Percentiles rank a stretch among this genome's conserved stretches.
Evolutionary conservation across 1,140 invertebrate species (phyloP).

Genomic region (Drosophila rhopaloa): DNA sequence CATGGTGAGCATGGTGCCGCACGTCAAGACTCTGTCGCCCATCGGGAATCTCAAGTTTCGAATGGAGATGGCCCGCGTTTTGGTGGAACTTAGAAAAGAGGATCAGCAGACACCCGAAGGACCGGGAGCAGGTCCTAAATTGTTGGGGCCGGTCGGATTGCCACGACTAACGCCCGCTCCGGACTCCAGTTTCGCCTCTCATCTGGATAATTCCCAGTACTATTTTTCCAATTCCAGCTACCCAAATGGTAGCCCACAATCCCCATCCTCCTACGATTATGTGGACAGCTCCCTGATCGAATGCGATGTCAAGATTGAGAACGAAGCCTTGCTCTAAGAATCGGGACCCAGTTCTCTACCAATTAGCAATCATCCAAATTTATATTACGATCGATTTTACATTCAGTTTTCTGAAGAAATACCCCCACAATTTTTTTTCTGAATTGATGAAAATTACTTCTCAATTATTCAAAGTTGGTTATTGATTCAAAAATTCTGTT

Average conservation of each 20-base stretch:
- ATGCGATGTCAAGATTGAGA: constrained; percentile 74
- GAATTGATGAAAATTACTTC: background rate
- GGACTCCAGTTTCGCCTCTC: background rate
- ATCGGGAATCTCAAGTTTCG: constrained; percentile 65
- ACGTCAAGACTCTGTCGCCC: constrained; percentile 59
- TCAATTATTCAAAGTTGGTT: background rate
- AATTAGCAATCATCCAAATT: constrained; percentile 37
- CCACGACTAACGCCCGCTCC: constrained; percentile 46
- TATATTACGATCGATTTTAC: constrained; percentile 18
- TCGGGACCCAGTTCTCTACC: background rate
- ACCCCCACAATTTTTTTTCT: background rate
- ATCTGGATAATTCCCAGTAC: background rate
- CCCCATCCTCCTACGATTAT: constrained; percentile 15
- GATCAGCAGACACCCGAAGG: constrained; percentile 16
- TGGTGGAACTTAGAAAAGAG: constrained; percentile 59
- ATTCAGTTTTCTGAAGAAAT: background rate
- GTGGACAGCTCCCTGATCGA: constrained; percentile 55
- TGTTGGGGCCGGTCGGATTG: background rate
- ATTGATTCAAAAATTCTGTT: background rate
- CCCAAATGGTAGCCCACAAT: background rate
- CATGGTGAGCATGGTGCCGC: constrained; percentile 62
- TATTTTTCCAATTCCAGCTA: constrained; percentile 10
- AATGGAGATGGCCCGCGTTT: constrained; percentile 53
- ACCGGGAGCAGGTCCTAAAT: too few relatives aligned
- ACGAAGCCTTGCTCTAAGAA: constrained; percentile 51